Base-by-base conservation (phyloP, 1,140 invertebrate genomes). In the Philotrypesis tridentata region DNA sequence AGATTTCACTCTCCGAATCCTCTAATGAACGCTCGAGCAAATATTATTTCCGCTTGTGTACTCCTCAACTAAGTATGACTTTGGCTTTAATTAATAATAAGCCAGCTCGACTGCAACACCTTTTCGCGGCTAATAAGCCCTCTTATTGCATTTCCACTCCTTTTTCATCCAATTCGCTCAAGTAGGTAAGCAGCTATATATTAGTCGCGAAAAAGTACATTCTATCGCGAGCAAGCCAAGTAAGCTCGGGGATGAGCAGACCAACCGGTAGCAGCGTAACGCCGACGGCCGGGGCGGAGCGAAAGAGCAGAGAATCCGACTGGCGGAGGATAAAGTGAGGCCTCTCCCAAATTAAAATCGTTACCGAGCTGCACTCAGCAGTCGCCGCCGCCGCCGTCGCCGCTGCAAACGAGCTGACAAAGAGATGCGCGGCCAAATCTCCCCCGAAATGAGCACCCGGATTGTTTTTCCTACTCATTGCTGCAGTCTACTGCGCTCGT, bases 11-110 rank as follows among this genome's bases (percentile, higher is more conserved):
- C 81, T 71, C 21, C 27, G 79, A 81, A 79, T 87, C 85, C 85
- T 89, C 87, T 91, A 91, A 91, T 91, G 90, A 91, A 91, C 90
- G 89, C 85, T 86, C 85, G 88, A 87, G 89, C 87, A 90, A 91
- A 91, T 91, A 91, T 91, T 91, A 91, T 91, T 90, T 90, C 89
- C 89, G 89, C 88, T 90, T 91, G 90, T 91, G 90, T 91, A 90
- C 90, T 89, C 86, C 87, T 85, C 87, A 91, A 91, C 89, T 90
- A 90, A 89, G 89, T 90, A 87, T 86, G 88, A 89, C 90, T 91
- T 90, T 89, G 68, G 87, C 84, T 88, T 90, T 91, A 91, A 91
- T 91, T 91, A 91, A 91, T 91, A 91, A 91, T 89, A 90, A 91
- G 90, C 87, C 87, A 87, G 83, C 85, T 84, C 79, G 82, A n/a